phyloP scores from a whole-genome alignment of 2,113 vertebrate species.

The Microtus richardsoni region DNA sequence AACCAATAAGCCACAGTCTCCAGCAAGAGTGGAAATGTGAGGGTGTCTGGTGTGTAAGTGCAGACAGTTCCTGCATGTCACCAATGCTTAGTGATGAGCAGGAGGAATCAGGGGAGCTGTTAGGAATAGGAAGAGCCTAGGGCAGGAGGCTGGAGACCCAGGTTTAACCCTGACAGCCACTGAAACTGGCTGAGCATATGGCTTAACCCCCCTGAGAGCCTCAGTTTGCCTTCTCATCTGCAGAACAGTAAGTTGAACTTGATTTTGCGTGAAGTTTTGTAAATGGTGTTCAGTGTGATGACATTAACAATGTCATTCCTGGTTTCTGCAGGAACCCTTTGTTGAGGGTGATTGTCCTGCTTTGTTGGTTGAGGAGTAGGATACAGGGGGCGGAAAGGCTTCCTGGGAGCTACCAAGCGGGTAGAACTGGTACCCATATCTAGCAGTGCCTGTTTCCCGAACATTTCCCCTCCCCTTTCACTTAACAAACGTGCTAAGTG shows the following conservation, averaged over 20 bases:
- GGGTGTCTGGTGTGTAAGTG: background rate
- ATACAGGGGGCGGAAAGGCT: background rate
- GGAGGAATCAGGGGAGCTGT: background rate
- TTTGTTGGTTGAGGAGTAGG: slow-evolving; percentile 3
- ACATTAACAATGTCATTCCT: background rate
- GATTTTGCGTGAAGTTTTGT: slow-evolving; percentile 54
- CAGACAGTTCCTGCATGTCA: slow-evolving; percentile 12
- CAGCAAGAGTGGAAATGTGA: background rate
- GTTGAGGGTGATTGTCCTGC: background rate
- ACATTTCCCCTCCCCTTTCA: background rate
- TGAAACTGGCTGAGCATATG: background rate
- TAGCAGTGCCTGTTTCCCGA: background rate
- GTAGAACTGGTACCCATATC: slow-evolving; percentile 39
- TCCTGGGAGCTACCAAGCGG: background rate
- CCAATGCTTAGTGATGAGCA: background rate
- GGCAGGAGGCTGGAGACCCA: background rate
- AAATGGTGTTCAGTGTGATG: slow-evolving; percentile 25
- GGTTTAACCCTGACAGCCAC: background rate
- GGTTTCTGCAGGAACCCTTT: background rate
- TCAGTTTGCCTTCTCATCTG: slow-evolving; percentile 32
- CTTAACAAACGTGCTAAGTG: slow-evolving; percentile 35
- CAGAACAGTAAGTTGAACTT: slow-evolving; percentile 19
- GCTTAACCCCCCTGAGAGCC: background rate
- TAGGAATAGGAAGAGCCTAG: background rate
- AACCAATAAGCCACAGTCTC: background rate